Evolutionary conservation across 2,888 invertebrate genomes (phyloP), one percentile per base, ranked within the genome.

Genomic region (Apoda limacodes): DNA sequence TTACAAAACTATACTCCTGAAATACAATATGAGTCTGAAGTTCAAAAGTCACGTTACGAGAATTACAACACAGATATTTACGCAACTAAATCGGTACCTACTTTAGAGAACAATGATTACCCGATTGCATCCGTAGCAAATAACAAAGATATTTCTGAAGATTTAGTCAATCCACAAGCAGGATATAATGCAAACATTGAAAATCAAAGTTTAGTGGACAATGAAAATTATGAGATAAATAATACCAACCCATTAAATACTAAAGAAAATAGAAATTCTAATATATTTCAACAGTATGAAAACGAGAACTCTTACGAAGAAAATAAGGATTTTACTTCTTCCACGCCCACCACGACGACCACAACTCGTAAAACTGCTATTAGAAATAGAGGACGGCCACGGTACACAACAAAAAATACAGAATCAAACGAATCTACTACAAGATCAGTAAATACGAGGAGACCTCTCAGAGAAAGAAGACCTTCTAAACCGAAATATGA

Each of bases 381-480:
- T 6, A 63, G 75, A 39, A 50, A 40, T 9, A 60, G 76, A 50
- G 70, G 65, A 13, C 68, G 75, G 21, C 72, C 82, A 9, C 66
- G 76, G 28, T 74, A 81, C 42, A 70, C 74, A 5, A 61, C 71
- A 6, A 61, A 64, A n/a, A 67, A 61, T 51, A 39, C 66, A 41
- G 70, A 78, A 33, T 65, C 67, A n/a, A 57, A 59, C 34, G 75
- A 82, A 51, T 63, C 66, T 26, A 64, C 61, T 17, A 62, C 72
- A 12, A 75, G 67, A 39, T 52, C 67, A 13, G 43, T 62, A 7
- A 52, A 64, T 3, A 83, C 83, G 9, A 69, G 84, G 27, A 82
- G 78, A 15, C 76, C 84, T 20, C 49, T 74, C 22, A 74, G 85
- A 40, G 82, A 84, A 42, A 72, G 84, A 32, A 76, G 71, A 45